phyloP scores from a whole-genome alignment of 2,888 invertebrate genomes.

The Mayetiola destructor region DNA sequence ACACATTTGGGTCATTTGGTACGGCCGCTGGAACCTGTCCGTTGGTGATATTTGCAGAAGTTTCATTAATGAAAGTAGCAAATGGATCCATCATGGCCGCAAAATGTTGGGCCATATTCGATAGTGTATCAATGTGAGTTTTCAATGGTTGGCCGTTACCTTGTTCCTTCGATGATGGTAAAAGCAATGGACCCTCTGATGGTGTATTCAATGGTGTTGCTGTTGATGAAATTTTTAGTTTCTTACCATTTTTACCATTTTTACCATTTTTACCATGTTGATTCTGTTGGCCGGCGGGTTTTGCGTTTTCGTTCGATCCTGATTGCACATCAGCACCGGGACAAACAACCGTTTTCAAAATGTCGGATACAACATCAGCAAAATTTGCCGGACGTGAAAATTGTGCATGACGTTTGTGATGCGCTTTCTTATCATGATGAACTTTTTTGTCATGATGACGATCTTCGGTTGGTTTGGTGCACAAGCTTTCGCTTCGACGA shows the following conservation, averaged over 20 bases:
- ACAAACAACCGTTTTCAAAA: neutral
- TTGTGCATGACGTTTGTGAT: neutral
- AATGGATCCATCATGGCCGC: conserved; percentile 13
- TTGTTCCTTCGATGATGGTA: neutral
- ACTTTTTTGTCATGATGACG: neutral
- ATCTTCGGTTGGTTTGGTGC: neutral
- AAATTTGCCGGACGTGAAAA: neutral
- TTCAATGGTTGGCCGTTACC: neutral
- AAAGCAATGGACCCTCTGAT: neutral
- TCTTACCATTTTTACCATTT: neutral
- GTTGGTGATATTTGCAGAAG: neutral
- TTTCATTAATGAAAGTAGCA: neutral
- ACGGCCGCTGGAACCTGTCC: neutral
- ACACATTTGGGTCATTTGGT: neutral
- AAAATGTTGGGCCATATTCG: conserved; percentile 6
- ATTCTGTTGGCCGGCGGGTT: neutral
- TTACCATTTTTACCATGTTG: neutral
- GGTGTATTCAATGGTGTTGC: neutral
- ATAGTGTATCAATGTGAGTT: neutral
- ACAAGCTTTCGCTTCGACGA: conserved; percentile 9
- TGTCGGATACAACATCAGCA: neutral
- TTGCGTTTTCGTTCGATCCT: neutral
- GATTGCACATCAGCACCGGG: neutral
- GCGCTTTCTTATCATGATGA: neutral
- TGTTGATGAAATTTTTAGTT: neutral